Evolutionary conservation across 2,888 invertebrate species (phyloP).

Genomic region (Drosophila nr. fundita): DNA sequence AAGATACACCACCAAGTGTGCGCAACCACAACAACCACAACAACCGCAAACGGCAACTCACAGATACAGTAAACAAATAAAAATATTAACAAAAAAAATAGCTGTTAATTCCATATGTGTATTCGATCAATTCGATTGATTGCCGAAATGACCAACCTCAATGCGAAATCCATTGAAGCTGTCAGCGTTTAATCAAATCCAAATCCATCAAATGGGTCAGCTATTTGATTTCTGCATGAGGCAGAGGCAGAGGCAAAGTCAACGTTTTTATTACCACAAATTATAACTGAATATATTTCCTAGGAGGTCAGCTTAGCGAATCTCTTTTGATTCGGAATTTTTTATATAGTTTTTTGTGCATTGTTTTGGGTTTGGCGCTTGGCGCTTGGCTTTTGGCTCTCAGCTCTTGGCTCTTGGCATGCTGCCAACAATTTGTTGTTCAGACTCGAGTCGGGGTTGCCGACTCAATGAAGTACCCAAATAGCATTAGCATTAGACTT

Average conservation of each 20-base stretch:
- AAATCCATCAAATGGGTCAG: slow-evolving; percentile 66
- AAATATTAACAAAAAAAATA: slow-evolving; percentile 8
- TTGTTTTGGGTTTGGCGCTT: slow-evolving; percentile 5
- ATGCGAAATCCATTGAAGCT: slow-evolving; percentile 46
- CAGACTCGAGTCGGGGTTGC: slow-evolving; percentile 16
- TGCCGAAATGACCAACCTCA: slow-evolving; percentile 57
- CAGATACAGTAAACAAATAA: slow-evolving; percentile 32
- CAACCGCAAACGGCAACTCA: slow-evolving; percentile 5
- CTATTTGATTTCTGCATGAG: slow-evolving; percentile 39
- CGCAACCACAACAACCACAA: slow-evolving; percentile 4
- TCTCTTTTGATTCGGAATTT: slow-evolving; percentile 6
- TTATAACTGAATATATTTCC: slow-evolving; percentile 71
- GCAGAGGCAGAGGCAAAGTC: slow-evolving; percentile 2
- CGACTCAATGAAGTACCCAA: slow-evolving; percentile 54
- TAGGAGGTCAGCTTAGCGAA: slow-evolving; percentile 51
- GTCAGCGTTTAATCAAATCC: slow-evolving; percentile 37
- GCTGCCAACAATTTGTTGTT: slow-evolving; percentile 28
- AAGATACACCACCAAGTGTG: slow-evolving; percentile 31
- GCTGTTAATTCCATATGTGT: slow-evolving; percentile 5
- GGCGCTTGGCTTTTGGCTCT: slow-evolving; percentile 9
- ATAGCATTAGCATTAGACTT: slow-evolving; percentile 48
- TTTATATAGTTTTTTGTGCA: not conserved
- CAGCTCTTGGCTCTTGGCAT: slow-evolving; percentile 8
- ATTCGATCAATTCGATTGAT: slow-evolving; percentile 25
- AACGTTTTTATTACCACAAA: slow-evolving; percentile 66